phyloP scores from a whole-genome alignment of 2,113 vertebrate genomes.

The Micromys minutus region DNA sequence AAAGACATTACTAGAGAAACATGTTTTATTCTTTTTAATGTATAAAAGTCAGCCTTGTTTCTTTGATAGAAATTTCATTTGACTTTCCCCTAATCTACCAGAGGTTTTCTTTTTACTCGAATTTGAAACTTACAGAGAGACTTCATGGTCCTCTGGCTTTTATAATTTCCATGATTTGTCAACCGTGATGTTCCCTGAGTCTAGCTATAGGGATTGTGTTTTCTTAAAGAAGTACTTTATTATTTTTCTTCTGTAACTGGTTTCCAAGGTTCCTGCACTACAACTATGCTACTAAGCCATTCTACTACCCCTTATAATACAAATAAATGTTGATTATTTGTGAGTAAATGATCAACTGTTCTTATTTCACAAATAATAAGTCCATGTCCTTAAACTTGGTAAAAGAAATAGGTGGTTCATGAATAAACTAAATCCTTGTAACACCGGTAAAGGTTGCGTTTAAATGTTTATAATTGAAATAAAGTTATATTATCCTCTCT shows the following conservation, averaged over 20 bases:
- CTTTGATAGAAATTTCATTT: neutral
- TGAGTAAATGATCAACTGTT: neutral
- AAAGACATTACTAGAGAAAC: neutral
- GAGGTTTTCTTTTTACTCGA: neutral
- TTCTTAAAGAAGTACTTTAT: neutral
- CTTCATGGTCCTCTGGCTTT: neutral
- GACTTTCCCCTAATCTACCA: neutral
- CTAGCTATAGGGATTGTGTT: no score
- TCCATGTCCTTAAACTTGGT: conserved; percentile 16
- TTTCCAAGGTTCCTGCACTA: neutral
- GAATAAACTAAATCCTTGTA: conserved; percentile 1
- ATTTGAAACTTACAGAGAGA: neutral
- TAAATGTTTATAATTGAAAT: neutral
- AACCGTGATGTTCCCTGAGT: no score
- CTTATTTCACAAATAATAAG: neutral
- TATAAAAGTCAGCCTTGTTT: neutral
- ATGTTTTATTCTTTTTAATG: conserved; percentile 15
- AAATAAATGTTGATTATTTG: conserved; percentile 2
- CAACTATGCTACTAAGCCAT: neutral
- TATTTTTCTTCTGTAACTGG: conserved; percentile 24
- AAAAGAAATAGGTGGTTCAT: conserved; percentile 19
- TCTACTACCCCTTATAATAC: neutral
- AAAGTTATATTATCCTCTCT: neutral
- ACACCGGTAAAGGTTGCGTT: neutral
- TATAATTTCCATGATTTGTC: neutral